phyloP scores from a whole-genome alignment of 2,113 vertebrate genomes.

The Heterocephalus glaber region DNA sequence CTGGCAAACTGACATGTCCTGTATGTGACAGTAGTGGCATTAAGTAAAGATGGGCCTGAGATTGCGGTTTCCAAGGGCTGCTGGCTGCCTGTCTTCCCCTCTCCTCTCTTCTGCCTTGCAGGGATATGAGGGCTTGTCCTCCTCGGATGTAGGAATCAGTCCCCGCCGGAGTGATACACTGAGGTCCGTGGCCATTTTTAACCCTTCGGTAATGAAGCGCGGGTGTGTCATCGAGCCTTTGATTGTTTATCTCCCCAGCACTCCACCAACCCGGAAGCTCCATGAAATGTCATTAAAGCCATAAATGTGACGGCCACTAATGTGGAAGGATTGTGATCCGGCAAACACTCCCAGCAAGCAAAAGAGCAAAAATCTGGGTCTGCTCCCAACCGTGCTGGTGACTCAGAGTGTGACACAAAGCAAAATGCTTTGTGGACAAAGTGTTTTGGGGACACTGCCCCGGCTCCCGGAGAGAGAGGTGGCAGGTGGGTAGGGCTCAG shows the following conservation, averaged over 20 bases:
- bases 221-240: slow-evolving; percentile 50
- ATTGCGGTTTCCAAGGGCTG: not conserved
- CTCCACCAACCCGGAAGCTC: slow-evolving; percentile 25
- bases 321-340: slow-evolving; percentile 66
- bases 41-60: not conserved
- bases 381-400: slow-evolving; percentile 49
- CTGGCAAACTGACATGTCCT: not conserved
- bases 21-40: too few species aligned
- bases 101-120: not conserved
- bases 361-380: slow-evolving; percentile 57
- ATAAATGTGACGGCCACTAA: slow-evolving; percentile 56
- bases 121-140: not conserved
- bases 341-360: slow-evolving; percentile 23
- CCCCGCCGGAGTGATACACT: not conserved
- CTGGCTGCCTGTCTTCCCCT: not conserved
- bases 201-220: slow-evolving; percentile 37
- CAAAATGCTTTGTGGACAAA: too few species aligned
- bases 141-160: not conserved
- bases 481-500: not conserved
- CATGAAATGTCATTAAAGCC: slow-evolving; percentile 67
- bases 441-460: not conserved
- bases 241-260: slow-evolving; percentile 17
- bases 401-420: slow-evolving; percentile 70
- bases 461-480: not conserved
- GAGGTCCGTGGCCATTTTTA: slow-evolving; percentile 56